A percentile compares a stretch with the other conserved stretches of the same genome.
phyloP scores from a whole-genome alignment of 2,888 invertebrate species.

The Clepsis dumicolana region DNA sequence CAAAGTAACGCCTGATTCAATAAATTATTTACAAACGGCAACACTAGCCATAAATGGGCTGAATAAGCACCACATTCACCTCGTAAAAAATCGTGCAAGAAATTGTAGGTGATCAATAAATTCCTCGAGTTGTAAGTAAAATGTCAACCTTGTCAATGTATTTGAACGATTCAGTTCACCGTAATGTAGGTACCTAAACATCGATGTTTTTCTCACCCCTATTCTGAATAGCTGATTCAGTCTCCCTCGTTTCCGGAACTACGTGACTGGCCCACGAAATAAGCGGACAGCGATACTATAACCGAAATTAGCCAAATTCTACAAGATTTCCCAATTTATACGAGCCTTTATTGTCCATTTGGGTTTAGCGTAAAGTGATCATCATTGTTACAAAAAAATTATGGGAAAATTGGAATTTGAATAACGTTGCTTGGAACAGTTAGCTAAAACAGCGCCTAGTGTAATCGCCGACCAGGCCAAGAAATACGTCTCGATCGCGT shows the following conservation, averaged over 20 bases:
- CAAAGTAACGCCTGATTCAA: too few species aligned
- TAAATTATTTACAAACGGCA: too few species aligned
- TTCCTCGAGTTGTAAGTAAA: too few species aligned
- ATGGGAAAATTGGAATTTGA: background rate
- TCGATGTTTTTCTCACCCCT: background rate
- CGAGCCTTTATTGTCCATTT: constrained; percentile 6
- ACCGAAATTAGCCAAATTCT: constrained; percentile 6
- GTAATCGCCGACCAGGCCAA: too few species aligned
- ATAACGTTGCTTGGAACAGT: background rate
- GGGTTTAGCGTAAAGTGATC: constrained; percentile 5
- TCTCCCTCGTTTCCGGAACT: constrained; percentile 1
- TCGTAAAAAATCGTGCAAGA: too few species aligned
- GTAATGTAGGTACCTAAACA: background rate
- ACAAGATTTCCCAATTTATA: constrained; percentile 8
- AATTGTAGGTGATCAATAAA: too few species aligned
- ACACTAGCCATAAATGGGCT: too few species aligned
- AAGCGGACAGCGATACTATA: constrained; percentile 8
- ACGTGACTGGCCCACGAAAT: constrained; percentile 3
- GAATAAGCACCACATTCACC: too few species aligned
- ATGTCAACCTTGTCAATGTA: too few species aligned
- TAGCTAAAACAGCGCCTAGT: too few species aligned
- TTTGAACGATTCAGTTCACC: background rate
- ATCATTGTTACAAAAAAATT: constrained; percentile 7
- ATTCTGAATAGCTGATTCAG: constrained; percentile 10
- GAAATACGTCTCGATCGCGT: too few species aligned